Conservation (phyloP, 2,113 vertebrate genomes). For the Tiliqua scincoides region DNA sequence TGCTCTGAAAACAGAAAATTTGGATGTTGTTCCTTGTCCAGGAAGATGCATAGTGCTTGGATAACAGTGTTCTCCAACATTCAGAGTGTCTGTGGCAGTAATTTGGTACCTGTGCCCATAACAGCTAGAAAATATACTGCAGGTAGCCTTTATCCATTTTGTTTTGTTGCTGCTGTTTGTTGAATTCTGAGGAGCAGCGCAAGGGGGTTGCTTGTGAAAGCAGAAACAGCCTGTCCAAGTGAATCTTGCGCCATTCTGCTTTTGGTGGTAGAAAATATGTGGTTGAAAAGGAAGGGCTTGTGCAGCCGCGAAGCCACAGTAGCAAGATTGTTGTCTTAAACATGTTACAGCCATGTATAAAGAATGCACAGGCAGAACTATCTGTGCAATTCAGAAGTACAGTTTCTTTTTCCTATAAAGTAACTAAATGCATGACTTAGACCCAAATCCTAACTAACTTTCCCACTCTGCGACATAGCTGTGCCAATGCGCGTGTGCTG, state of each 20-base stretch:
- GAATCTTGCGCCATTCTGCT: neutral
- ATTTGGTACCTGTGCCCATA: neutral
- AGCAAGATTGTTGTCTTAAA: neutral
- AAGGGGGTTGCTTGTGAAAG: neutral
- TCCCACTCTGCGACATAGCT: too few relatives aligned
- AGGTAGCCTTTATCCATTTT: neutral
- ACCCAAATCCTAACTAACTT: too few relatives aligned
- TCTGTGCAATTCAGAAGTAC: too few relatives aligned
- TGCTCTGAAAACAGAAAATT: fast-evolving
- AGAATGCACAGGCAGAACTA: too few relatives aligned
- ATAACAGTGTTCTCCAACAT: fast-evolving
- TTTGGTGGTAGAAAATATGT: neutral
- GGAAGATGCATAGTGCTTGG: too few relatives aligned
- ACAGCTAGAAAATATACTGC: neutral
- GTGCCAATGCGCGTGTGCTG: too few relatives aligned
- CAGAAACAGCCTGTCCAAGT: neutral
- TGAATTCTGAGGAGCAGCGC: neutral
- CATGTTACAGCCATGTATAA: neutral
- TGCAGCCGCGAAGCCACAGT: neutral
- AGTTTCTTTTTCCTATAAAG: too few relatives aligned
- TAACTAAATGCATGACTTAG: too few relatives aligned
- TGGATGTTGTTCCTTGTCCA: neutral
- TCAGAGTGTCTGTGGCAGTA: neutral
- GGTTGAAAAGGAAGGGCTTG: neutral
- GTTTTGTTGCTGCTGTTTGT: neutral